phyloP scores from a whole-genome alignment of 2,797 vertebrate genomes.

The Poeciliopsis gracilis region DNA sequence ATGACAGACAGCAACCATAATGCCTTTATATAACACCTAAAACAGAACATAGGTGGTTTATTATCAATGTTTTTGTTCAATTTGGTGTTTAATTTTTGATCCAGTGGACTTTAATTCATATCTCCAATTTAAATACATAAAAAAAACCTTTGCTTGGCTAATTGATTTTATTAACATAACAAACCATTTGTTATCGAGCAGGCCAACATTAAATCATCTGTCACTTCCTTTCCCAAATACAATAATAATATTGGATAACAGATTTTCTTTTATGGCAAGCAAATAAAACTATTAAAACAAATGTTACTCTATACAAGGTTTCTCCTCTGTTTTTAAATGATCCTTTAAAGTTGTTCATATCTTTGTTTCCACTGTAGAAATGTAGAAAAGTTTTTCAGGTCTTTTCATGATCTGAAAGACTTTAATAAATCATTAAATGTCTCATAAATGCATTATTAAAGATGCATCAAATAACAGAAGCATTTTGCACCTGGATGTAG shows the following conservation, averaged over 20 bases:
- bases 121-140: neutral
- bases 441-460: neutral
- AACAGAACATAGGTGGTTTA: neutral
- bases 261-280: neutral
- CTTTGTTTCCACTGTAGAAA: neutral
- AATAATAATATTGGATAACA: neutral
- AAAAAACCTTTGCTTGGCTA: neutral
- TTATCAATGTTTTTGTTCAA: neutral
- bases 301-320: too few relatives aligned
- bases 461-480: neutral
- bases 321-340: too few relatives aligned
- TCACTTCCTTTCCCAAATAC: neutral
- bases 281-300: neutral
- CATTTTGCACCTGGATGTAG: neutral
- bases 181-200: neutral
- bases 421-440: neutral
- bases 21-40: neutral
- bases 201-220: neutral
- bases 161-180: neutral
- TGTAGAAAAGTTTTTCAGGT: too few relatives aligned
- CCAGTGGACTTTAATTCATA: neutral
- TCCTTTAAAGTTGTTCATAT: neutral
- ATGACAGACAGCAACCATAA: neutral
- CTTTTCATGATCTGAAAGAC: neutral
- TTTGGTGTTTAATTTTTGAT: neutral